phyloP scores from a whole-genome alignment of 2,888 invertebrate genomes.

The Cactoblastis cactorum region DNA sequence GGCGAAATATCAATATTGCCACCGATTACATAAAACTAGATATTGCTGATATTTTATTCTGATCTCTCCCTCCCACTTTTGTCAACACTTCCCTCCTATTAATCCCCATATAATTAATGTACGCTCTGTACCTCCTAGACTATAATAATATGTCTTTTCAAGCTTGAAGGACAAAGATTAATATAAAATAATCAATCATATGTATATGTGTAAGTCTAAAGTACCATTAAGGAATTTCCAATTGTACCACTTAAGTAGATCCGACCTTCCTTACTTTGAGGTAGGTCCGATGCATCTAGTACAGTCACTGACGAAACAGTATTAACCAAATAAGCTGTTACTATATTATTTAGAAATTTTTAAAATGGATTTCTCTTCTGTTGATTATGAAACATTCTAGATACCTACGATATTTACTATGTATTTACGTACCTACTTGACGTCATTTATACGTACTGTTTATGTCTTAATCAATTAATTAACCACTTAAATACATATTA shows the following conservation, averaged over 20 bases:
- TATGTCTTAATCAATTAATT: neutral
- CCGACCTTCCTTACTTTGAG: slow-evolving; percentile 1
- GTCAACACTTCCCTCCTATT: no score
- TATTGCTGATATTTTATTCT: no score
- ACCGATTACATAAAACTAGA: no score
- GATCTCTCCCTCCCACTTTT: no score
- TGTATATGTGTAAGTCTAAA: neutral
- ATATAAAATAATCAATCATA: slow-evolving; percentile 2
- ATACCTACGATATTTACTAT: no score
- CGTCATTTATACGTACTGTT: neutral
- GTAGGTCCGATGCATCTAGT: slow-evolving; percentile 8
- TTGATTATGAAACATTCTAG: no score
- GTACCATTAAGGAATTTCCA: slow-evolving; percentile 4
- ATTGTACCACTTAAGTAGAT: slow-evolving; percentile 8
- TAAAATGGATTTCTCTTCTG: no score
- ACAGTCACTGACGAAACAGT: neutral
- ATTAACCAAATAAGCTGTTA: neutral
- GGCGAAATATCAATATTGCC: no score
- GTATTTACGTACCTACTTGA: no score
- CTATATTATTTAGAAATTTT: neutral
- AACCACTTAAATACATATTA: neutral
- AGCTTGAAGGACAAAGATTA: neutral
- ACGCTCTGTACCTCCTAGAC: neutral
- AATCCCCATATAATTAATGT: no score
- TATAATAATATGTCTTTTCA: neutral